Base-by-base conservation (phyloP, 2,888 invertebrate genomes). In the Oscheius sp. region DNA sequence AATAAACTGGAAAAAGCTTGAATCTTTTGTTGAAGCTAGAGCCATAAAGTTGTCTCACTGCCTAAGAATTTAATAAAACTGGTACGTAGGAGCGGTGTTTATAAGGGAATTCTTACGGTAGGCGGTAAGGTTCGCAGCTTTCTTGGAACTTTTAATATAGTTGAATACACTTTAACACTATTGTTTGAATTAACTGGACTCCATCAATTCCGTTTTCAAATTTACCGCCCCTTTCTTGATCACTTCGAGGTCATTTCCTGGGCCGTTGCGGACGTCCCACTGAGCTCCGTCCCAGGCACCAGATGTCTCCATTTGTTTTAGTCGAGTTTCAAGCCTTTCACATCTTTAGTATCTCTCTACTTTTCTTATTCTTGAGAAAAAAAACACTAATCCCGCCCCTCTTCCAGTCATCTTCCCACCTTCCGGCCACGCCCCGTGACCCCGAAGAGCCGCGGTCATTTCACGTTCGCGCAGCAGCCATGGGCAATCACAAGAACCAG, bases 401-500 rank as follows among this genome's bases (percentile, higher is more conserved):
- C 32, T 55, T 55, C 42, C 42, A 42, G 42, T 7, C 35, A 35
- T 35, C 60, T 35, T n/a, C 11, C 9, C 60, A 42, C 37, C 51
- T 13, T 29, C n/a, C 53, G 70, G 59, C 70, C 42, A 57, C 70
- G 70, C 70, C 70, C 58, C 29, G 10, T 70, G 70, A 58, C 70
- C 70, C 58, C 35, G n/a, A 53, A 58, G 58, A 42, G 48, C 9
- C 29, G n/a, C 65, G 48, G 53, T 68, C 55, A 32, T 37, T 55
- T 32, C 55, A 32, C 21, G 42, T 55, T 21, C 13, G 7, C 9
- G 32, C 55, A 13, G 7, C 5, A 13, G 68, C 37, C 55, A 68
- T 68, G 68, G 53, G 68, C 68, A 68, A 68, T 48, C 63, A 63
- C 53, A 74, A 68, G 42, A 74, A 66, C 9, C 48, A 37, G 29